Conservation (phyloP, 2,113 vertebrate genomes). For the Cyanoramphus novaezelandiae region DNA sequence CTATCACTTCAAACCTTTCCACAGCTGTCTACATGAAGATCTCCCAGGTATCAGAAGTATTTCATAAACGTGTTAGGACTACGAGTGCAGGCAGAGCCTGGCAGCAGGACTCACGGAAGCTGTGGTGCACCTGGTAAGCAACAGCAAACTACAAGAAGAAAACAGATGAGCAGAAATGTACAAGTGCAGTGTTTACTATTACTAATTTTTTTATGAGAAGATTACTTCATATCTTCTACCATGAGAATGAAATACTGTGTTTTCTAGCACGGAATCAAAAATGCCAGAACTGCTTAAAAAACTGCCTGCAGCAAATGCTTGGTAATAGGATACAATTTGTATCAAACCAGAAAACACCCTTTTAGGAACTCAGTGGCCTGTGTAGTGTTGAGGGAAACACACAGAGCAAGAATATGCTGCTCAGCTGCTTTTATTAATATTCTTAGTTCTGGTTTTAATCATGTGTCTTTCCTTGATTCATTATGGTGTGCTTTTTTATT, state of each 20-base stretch:
- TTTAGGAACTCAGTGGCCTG: background rate
- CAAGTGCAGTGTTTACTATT: background rate
- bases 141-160: background rate
- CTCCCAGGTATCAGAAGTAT: background rate
- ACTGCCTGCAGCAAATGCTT: background rate
- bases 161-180: background rate
- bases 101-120: background rate
- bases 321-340: background rate
- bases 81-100: background rate
- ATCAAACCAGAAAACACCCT: background rate
- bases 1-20: background rate
- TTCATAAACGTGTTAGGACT: background rate
- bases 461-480: background rate
- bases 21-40: background rate
- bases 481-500: rapidly evolving
- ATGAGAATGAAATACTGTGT: background rate
- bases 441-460: background rate
- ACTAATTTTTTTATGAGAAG: background rate
- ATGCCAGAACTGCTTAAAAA: background rate
- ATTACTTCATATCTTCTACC: background rate
- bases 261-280: background rate
- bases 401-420: background rate
- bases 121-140: background rate
- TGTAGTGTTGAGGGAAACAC: background rate
- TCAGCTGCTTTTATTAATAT: background rate